Evolutionary conservation across 2,113 vertebrate species (phyloP).

Genomic region (Noturus placidus): DNA sequence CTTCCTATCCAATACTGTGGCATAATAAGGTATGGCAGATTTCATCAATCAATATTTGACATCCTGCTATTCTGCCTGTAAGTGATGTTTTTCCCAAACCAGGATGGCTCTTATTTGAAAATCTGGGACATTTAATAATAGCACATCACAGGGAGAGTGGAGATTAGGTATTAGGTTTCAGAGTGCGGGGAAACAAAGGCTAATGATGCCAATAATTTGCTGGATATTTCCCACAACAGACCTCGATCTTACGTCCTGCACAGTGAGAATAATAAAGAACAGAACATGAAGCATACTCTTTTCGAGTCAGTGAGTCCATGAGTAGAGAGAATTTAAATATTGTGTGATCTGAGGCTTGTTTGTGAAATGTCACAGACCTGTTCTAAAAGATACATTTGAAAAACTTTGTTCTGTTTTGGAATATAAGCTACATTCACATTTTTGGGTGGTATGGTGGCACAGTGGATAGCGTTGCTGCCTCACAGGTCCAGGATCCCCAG

Average conservation of each 20-base stretch:
- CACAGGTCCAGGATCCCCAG: background rate
- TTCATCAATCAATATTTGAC: conserved; percentile 53
- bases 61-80: conserved; percentile 54
- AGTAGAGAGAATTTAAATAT: background rate
- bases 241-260: background rate
- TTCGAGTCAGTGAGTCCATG: background rate
- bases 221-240: conserved; percentile 12
- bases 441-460: background rate
- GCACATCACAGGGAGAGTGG: conserved; percentile 49
- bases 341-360: background rate
- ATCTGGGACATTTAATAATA: conserved; percentile 65
- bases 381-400: background rate
- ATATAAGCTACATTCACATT: background rate
- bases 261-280: background rate
- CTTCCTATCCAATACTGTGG: conserved; percentile 42
- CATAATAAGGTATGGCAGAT: conserved; percentile 45
- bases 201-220: conserved; percentile 43
- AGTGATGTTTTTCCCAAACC: conserved; percentile 44
- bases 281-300: background rate
- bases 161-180: conserved; percentile 54
- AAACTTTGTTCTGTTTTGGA: background rate
- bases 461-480: background rate
- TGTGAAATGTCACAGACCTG: background rate
- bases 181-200: conserved; percentile 36
- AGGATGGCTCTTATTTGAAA: conserved; percentile 51